Evolutionary conservation across 2,888 invertebrate species (phyloP).

Genomic region (Diachrysia chrysitis): DNA sequence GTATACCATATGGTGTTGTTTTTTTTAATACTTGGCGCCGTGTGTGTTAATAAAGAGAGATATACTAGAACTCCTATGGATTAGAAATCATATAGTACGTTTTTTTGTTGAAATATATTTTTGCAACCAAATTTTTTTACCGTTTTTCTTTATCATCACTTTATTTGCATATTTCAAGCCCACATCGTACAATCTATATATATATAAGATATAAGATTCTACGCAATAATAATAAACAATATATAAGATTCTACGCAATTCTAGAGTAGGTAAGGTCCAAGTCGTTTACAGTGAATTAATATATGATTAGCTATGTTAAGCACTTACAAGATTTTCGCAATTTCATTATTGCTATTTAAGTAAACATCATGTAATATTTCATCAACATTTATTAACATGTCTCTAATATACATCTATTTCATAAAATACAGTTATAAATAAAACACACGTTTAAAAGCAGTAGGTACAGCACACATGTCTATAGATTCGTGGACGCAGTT

Average conservation of each 20-base stretch:
- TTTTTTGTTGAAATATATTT: constrained; percentile 9
- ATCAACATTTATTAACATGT: constrained; percentile 43
- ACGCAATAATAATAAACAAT: too few species aligned
- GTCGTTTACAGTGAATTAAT: too few species aligned
- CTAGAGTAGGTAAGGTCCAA: too few species aligned
- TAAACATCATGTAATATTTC: constrained; percentile 19
- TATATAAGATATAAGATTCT: too few species aligned
- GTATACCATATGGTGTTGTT: constrained; percentile 76
- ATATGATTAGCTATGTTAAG: too few species aligned
- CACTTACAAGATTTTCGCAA: too few species aligned
- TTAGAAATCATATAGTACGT: constrained; percentile 14
- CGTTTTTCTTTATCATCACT: not conserved
- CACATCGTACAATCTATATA: too few species aligned
- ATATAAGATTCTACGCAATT: too few species aligned
- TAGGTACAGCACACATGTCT: constrained; percentile 7
- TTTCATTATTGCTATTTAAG: not conserved
- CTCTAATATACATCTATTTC: constrained; percentile 9
- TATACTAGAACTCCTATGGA: not conserved
- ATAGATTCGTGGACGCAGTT: constrained; percentile 10
- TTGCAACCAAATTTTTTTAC: not conserved
- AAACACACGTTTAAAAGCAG: constrained; percentile 28
- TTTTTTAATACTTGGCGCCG: constrained; percentile 66
- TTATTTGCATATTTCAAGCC: too few species aligned
- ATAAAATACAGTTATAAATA: constrained; percentile 24
- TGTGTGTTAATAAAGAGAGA: constrained; percentile 56